A percentile compares a stretch with the other conserved stretches of the same genome.
These are phyloP conservation scores for Lanius ludovicianus DNA, from an alignment of 2,113 vertebrate species.

Conservation along the genomic window DNA sequence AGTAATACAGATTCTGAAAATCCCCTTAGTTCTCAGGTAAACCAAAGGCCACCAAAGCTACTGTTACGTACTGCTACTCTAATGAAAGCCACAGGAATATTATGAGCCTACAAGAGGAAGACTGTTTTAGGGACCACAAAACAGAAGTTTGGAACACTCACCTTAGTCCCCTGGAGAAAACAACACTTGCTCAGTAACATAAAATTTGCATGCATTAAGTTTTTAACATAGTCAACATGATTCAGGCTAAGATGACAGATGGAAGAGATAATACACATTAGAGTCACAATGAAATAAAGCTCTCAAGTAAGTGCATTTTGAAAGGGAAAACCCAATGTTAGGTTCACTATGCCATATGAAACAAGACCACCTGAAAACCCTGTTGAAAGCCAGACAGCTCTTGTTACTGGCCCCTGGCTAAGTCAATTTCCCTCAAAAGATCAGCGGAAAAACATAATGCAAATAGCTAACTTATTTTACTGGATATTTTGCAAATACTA, in stretches of 20 bases:
- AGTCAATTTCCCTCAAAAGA: neutral
- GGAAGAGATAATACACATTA: neutral
- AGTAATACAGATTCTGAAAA: neutral
- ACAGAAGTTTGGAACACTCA: neutral
- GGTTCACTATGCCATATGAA: neutral
- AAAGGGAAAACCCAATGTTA: neutral
- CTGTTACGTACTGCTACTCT: neutral
- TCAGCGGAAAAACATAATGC: neutral
- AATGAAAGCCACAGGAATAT: neutral
- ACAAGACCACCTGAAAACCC: neutral
- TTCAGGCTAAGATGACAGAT: neutral
- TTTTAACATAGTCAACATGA: neutral
- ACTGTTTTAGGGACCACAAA: neutral
- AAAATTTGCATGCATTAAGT: neutral
- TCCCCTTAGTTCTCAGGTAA: neutral
- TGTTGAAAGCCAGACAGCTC: neutral
- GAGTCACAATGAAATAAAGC: neutral
- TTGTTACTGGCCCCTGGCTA: neutral
- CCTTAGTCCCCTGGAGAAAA: neutral
- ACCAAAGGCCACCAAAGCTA: neutral
- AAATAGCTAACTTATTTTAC: neutral
- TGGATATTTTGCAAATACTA: neutral
- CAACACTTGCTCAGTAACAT: neutral
- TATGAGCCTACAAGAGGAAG: neutral
- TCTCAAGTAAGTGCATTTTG: neutral